A percentile compares a stretch with the other conserved stretches of the same genome.
These are phyloP conservation scores for Tamandua tetradactyla DNA, from an alignment of 2,797 vertebrate species.

Conservation along the genomic window DNA sequence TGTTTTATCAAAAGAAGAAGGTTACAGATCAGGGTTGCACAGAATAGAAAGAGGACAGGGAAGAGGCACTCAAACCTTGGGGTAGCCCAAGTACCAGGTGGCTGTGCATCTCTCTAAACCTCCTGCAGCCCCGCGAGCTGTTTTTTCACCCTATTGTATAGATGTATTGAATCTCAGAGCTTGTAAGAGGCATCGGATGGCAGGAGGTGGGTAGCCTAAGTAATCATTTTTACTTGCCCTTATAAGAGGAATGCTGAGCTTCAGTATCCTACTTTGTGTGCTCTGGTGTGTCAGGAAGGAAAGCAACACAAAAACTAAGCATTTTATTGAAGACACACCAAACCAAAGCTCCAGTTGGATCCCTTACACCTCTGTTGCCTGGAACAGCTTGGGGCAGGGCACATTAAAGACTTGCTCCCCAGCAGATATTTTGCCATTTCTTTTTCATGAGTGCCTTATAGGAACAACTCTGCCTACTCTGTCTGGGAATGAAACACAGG, in stretches of 20 bases:
- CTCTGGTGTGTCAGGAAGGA: background rate
- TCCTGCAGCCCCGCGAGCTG: background rate
- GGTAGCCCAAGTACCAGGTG: accelerated
- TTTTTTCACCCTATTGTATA: background rate
- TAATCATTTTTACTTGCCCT: background rate
- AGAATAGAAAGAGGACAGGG: background rate
- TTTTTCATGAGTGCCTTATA: slow-evolving; percentile 65
- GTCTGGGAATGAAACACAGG: slow-evolving; percentile 77
- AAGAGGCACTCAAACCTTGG: background rate
- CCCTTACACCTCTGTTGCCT: slow-evolving; percentile 55
- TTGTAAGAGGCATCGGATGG: background rate
- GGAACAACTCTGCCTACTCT: slow-evolving; percentile 67
- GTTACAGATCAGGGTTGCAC: background rate
- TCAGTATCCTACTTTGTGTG: background rate
- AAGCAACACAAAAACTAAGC: background rate
- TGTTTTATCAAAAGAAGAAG: background rate
- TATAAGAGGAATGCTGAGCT: background rate
- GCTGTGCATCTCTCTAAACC: background rate
- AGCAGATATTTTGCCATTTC: slow-evolving; percentile 72
- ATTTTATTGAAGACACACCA: background rate
- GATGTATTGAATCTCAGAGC: background rate
- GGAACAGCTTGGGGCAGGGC: slow-evolving; percentile 51
- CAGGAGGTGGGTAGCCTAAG: background rate
- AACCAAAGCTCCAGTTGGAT: background rate
- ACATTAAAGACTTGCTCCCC: slow-evolving; percentile 67